A percentile compares a stretch with the other conserved stretches of the same genome.
Evolutionary conservation across 1,140 invertebrate species (phyloP).

Genomic region (Diorhabda elongata): DNA sequence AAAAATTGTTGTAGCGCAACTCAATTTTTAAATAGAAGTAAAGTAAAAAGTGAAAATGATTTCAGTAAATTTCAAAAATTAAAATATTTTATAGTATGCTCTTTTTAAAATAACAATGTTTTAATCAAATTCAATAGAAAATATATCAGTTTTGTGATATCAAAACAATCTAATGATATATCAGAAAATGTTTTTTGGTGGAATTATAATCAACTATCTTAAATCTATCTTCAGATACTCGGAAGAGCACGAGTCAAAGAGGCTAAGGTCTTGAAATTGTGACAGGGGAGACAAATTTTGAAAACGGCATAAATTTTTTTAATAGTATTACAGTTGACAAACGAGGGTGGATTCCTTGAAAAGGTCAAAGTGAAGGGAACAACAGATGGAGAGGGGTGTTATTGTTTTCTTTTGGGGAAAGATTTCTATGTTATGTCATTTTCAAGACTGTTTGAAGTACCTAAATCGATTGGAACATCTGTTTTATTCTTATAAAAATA

Average conservation of each 20-base stretch:
- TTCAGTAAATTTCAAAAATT: too few relatives aligned
- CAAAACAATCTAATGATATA: too few relatives aligned
- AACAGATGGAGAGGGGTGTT: conserved; percentile 1
- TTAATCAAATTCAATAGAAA: too few relatives aligned
- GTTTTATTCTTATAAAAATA: neutral
- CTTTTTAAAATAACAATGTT: too few relatives aligned
- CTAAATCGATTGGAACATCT: neutral
- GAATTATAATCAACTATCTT: neutral
- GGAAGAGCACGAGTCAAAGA: neutral
- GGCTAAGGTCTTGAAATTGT: neutral
- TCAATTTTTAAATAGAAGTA: too few relatives aligned
- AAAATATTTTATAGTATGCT: too few relatives aligned
- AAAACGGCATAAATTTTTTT: neutral
- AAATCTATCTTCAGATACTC: neutral
- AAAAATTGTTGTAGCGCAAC: too few relatives aligned
- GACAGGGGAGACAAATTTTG: neutral
- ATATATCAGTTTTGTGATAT: too few relatives aligned
- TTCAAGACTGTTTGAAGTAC: neutral
- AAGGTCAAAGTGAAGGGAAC: conserved; percentile 2
- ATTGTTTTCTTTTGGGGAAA: conserved; percentile 1
- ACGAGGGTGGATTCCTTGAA: conserved; percentile 1
- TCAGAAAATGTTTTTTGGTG: neutral
- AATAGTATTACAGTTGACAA: neutral
- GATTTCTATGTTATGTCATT: neutral
- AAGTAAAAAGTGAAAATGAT: too few relatives aligned